Conservation (phyloP, 2,113 vertebrate genomes). For the Aramus guarauna region DNA sequence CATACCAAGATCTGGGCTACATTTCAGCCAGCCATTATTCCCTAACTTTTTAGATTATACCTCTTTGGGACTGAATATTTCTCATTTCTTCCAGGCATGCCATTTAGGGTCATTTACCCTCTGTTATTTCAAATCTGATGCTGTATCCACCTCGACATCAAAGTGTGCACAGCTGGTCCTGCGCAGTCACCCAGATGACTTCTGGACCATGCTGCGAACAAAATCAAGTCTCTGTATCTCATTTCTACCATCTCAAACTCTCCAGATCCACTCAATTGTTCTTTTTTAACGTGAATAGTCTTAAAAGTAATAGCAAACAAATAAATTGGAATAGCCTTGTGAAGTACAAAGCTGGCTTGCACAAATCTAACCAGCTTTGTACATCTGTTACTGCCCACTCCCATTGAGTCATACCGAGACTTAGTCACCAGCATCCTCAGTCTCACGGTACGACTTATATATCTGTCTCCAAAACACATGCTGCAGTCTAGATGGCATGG, state of each 20-base stretch:
- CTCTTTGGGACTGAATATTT: background rate
- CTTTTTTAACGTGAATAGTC: background rate
- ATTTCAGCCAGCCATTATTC: background rate
- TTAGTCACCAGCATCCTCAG: constrained; percentile 51
- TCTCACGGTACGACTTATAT: constrained; percentile 12
- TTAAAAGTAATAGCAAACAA: background rate
- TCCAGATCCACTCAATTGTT: background rate
- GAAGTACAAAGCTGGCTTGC: background rate
- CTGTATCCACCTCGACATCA: background rate
- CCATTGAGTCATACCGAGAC: constrained; percentile 59
- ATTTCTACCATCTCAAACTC: background rate
- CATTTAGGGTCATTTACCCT: background rate
- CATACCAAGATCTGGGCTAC: background rate
- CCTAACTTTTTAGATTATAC: background rate
- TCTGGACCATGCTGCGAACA: background rate
- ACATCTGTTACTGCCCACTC: constrained; percentile 74
- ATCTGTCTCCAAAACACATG: constrained; percentile 37
- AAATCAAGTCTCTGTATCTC: background rate
- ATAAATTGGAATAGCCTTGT: constrained; percentile 5
- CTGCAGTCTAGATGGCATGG: constrained; percentile 4
- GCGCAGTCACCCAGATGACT: background rate
- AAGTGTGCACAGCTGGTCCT: background rate
- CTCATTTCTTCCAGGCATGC: background rate
- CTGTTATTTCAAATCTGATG: background rate
- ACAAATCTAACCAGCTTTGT: constrained; percentile 15